A percentile compares a stretch with the other conserved stretches of the same genome.
phyloP scores from a whole-genome alignment of 2,113 vertebrate genomes.

The Sylvietta virens region DNA sequence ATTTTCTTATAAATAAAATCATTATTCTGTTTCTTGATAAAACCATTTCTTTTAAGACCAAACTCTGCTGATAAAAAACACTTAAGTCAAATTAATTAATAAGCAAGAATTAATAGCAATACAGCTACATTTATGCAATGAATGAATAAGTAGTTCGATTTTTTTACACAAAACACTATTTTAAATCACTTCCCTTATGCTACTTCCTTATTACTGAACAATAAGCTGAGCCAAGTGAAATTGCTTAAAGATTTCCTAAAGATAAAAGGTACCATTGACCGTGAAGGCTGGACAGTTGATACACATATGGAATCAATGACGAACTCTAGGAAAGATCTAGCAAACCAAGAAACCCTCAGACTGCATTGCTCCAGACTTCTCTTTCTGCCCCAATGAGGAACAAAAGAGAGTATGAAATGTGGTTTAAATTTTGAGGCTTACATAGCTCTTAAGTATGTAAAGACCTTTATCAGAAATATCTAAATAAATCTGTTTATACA shows the following conservation, averaged over 20 bases:
- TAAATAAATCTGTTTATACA: background rate
- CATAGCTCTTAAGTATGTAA: background rate
- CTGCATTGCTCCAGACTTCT: background rate
- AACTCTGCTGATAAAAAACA: background rate
- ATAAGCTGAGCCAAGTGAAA: background rate
- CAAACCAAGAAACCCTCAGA: background rate
- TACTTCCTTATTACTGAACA: background rate
- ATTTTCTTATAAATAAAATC: background rate
- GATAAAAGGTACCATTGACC: background rate
- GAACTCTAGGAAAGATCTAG: background rate
- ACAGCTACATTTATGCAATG: background rate
- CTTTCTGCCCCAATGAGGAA: background rate
- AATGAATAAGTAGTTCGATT: background rate
- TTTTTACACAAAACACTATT: background rate
- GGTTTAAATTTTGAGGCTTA: background rate
- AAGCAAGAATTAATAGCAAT: background rate
- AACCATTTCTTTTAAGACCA: background rate
- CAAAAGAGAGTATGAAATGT: background rate
- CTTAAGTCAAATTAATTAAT: background rate
- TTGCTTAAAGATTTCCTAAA: conserved; percentile 33
- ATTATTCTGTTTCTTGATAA: background rate
- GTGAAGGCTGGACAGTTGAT: background rate
- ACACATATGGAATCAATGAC: conserved; percentile 46
- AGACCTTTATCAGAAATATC: background rate
- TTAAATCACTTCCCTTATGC: background rate